Base-by-base conservation (phyloP, 37 sponge, comb jelly and placozoan species). In the Beroe ovata region DNA sequence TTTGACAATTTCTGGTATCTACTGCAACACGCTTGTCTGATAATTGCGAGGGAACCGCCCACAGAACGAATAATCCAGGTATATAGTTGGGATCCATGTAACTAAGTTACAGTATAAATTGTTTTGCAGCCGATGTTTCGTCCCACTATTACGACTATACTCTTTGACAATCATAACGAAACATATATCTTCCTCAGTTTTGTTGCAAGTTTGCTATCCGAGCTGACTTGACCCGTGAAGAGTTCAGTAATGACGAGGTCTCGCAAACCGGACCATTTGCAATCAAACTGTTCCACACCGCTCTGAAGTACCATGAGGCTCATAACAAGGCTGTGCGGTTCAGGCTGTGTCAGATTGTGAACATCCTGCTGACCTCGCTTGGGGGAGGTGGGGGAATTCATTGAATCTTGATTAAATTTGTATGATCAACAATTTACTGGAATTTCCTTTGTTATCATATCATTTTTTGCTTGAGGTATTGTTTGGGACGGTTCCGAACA, bases 161-260 rank as follows among this genome's bases (percentile, higher is more conserved):
- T n/a, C n/a, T n/a, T n/a, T n/a, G n/a, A n/a, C n/a, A n/a, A n/a
- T n/a, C 59, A 58, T 18, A 18, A 58, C 18, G 59, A 19, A 58
- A 58, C 18, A 58, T 58, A 11, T 58, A 11, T 58, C 18, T 58
- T 58, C 18, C 59, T 62, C 63, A 77, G 54, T 77, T 77, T 54
- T 77, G 84, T 54, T 77, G 84, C 28, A 77, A 77, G 84, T 77
- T 77, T 20, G 84, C 84, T 23, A 77, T 77, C 54, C 42, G 84
- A 33, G 84, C 84, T 41, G 84, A 77, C 84, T 25, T 77, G 25
- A 36, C 26, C 47, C 42, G 54, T 1, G 84, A 77, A 26, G 18
- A 33, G 54, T 77, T 77, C 21, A 42, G 36, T 14, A 35, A 77
- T 54, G 84, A 33, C n/a, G 84, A 77, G 84, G 84, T 77, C 3